Percentiles rank a stretch among this genome's conserved stretches.
These are phyloP conservation scores for Acropora tenuis DNA, from an alignment of 64 coral and sea anemone genomes.

Conservation along the genomic window DNA sequence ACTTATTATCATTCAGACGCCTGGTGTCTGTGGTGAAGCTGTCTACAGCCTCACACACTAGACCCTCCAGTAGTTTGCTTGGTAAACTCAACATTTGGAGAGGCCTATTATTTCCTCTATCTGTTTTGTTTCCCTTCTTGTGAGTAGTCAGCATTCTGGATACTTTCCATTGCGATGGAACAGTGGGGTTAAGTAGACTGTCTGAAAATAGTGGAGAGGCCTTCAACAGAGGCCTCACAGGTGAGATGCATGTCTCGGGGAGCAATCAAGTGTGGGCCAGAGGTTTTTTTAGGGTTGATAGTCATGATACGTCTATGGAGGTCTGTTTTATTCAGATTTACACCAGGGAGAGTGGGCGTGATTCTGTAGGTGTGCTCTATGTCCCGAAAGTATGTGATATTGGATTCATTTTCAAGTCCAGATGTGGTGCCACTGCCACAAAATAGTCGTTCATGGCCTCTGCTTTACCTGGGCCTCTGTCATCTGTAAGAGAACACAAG, in stretches of 20 bases:
- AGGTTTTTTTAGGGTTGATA: conserved; percentile 54
- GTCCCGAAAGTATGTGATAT: conserved; percentile 8
- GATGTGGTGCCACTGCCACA: conserved; percentile 41
- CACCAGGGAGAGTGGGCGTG: conserved; percentile 37
- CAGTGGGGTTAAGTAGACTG: conserved; percentile 30
- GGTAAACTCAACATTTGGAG: too few species aligned
- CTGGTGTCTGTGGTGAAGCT: too few species aligned
- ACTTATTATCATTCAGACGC: too few species aligned
- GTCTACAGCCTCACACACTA: too few species aligned
- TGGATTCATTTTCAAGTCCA: conserved; percentile 41
- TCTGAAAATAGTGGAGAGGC: conserved; percentile 42
- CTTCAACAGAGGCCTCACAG: conserved; percentile 42
- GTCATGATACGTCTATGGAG: conserved; percentile 47
- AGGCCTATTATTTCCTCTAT: conserved; percentile 53
- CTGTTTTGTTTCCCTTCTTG: conserved; percentile 55
- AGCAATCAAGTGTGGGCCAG: conserved; percentile 34
- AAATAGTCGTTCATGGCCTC: conserved; percentile 74
- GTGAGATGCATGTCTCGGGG: conserved; percentile 59
- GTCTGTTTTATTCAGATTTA: conserved; percentile 21
- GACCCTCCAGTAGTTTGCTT: too few species aligned
- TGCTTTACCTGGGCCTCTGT: too few species aligned
- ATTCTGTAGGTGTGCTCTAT: conserved; percentile 44
- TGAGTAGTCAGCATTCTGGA: conserved; percentile 41
- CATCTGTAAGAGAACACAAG: too few species aligned
- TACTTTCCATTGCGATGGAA: conserved; percentile 61